These are phyloP conservation scores for Drosophila suzukii DNA, from an alignment of 1,140 invertebrate species.

Conservation along the genomic window DNA sequence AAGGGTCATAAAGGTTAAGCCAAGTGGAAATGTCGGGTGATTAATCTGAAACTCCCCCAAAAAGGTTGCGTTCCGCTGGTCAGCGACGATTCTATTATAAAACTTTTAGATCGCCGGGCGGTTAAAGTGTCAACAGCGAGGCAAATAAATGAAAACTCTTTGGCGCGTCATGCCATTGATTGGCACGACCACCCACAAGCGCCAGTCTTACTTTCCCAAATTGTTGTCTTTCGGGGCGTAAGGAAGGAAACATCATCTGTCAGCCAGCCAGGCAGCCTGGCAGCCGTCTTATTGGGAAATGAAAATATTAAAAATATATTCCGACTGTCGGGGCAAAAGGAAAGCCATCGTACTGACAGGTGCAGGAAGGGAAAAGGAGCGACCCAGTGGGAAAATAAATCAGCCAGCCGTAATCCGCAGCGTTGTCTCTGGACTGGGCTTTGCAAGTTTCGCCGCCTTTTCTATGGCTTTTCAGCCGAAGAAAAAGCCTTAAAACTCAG, in stretches of 20 bases:
- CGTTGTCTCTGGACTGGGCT: conserved; percentile 33
- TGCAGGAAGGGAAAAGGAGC: not conserved
- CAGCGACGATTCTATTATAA: conserved; percentile 29
- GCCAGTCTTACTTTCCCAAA: conserved; percentile 3
- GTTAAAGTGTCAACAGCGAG: conserved; percentile 30
- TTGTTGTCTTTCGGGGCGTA: conserved; percentile 8
- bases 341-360: conserved; percentile 21
- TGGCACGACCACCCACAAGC: conserved; percentile 25
- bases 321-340: conserved; percentile 4
- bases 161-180: conserved; percentile 38
- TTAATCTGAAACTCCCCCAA: conserved; percentile 37
- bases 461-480: conserved; percentile 3
- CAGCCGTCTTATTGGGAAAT: conserved; percentile 40
- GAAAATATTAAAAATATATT: conserved; percentile 53
- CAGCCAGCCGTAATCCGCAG: conserved; percentile 39
- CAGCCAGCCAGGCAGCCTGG: conserved; percentile 8
- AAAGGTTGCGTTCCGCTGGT: conserved; percentile 33
- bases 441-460: conserved; percentile 21
- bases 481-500: conserved; percentile 15
- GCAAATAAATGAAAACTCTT: conserved; percentile 44
- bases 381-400: conserved; percentile 47
- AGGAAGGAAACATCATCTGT: conserved; percentile 42
- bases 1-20: conserved; percentile 41
- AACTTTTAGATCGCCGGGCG: conserved; percentile 31
- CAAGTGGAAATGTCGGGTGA: conserved; percentile 60